Evolutionary conservation across 30 jellyfish, hydroid and myxozoan genomes (phyloP).

Genomic region (Hydractinia echinata): DNA sequence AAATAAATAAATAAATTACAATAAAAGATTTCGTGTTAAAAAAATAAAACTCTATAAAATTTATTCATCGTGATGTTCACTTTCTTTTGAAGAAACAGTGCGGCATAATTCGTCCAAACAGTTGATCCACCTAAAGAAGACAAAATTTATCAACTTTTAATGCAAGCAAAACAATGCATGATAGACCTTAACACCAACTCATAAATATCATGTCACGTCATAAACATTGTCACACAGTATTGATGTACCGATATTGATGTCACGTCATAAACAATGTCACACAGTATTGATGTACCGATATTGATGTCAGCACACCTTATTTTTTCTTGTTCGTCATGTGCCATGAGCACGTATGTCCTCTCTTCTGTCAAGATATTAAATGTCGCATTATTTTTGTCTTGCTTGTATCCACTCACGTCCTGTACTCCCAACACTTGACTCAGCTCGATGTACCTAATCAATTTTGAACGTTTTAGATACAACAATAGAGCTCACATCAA

Average conservation of each 20-base stretch:
- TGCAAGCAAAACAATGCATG: no score
- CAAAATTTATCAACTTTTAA: no score
- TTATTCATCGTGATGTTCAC: no score
- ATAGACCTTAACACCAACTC: no score
- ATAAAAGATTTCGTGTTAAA: no score
- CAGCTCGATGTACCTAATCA: conserved; percentile 44
- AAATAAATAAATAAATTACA: no score
- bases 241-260: not conserved
- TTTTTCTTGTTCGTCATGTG: conserved; percentile 70
- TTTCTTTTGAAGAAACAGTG: no score
- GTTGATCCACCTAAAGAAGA: no score
- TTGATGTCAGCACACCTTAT: conserved; percentile 31
- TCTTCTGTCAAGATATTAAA: conserved; percentile 62
- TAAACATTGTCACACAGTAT: not conserved
- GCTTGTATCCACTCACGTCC: conserved; percentile 53
- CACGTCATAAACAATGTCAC: not conserved
- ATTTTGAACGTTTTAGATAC: no score
- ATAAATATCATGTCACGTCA: not conserved
- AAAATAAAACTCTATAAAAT: no score
- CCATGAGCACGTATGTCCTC: conserved; percentile 56
- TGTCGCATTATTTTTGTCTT: conserved; percentile 64
- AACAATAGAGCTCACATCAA: no score
- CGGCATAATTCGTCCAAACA: no score
- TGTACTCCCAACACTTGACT: conserved; percentile 52
- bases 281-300: not conserved